Evolutionary conservation across 1,140 invertebrate species (phyloP).

Genomic region (Trichonephila inaurata): DNA sequence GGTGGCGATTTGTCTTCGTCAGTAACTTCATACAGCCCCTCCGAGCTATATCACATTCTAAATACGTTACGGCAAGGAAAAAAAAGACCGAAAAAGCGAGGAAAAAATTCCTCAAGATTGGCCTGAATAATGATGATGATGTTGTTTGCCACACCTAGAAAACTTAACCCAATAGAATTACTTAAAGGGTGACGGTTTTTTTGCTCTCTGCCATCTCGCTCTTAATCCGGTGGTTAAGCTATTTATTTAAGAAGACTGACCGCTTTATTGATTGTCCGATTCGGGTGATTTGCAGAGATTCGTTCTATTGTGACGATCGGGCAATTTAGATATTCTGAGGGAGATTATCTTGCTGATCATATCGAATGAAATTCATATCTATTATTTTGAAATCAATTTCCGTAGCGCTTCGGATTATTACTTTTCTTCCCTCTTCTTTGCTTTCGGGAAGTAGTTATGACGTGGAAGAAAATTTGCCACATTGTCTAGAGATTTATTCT

Average conservation of each 20-base stretch:
- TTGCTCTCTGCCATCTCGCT: not conserved
- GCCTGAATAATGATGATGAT: slow-evolving; percentile 68
- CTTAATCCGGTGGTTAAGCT: slow-evolving; percentile 31
- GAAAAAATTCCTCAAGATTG: slow-evolving; percentile 36
- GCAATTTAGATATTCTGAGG: not conserved
- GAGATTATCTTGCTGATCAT: not conserved
- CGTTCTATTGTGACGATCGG: not conserved
- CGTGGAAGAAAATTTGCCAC: too few relatives aligned
- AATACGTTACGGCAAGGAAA: slow-evolving; percentile 47
- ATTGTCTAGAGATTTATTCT: too few relatives aligned
- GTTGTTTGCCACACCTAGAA: slow-evolving; percentile 68
- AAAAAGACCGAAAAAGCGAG: not conserved
- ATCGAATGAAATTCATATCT: not conserved
- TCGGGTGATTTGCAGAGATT: not conserved
- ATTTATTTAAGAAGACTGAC: slow-evolving; percentile 59
- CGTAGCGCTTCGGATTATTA: not conserved
- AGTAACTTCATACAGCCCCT: slow-evolving; percentile 57
- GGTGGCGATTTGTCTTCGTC: slow-evolving; percentile 65
- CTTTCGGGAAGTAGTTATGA: too few relatives aligned
- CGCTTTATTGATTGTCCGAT: slow-evolving; percentile 45
- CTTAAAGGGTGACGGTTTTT: slow-evolving; percentile 53
- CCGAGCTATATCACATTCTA: slow-evolving; percentile 43
- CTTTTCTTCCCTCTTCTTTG: too few relatives aligned
- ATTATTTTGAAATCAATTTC: slow-evolving; percentile 16
- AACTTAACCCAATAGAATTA: slow-evolving; percentile 72